phyloP scores from a whole-genome alignment of 2,797 vertebrate genomes.

The Diceros bicornis region DNA sequence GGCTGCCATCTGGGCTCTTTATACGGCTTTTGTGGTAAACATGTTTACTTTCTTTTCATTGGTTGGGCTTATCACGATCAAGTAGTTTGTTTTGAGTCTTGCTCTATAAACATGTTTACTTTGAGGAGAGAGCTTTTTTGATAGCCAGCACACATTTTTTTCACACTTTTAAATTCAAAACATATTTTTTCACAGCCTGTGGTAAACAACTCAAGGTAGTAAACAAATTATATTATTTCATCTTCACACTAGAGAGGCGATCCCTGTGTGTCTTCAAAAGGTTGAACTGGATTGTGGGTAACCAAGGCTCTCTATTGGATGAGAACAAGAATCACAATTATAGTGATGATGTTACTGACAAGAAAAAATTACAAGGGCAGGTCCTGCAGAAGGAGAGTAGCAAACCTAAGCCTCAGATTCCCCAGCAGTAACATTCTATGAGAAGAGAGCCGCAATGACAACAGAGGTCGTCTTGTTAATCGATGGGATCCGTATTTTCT shows the following conservation, averaged over 20 bases:
- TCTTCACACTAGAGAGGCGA: constrained; percentile 25
- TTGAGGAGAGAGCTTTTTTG: constrained; percentile 68
- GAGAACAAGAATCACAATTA: background rate
- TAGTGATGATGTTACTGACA: background rate
- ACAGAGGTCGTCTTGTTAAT: background rate
- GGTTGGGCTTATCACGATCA: constrained; percentile 74
- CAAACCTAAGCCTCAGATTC: background rate
- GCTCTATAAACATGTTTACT: constrained; percentile 82
- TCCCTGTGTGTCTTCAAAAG: background rate
- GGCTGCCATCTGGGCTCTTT: constrained; percentile 78
- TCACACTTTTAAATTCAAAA: constrained; percentile 78
- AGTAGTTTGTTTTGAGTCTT: constrained; percentile 81
- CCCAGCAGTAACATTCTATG: background rate
- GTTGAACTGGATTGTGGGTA: background rate
- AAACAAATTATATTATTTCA: constrained; percentile 76
- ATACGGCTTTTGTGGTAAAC: constrained; percentile 80
- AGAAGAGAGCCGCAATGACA: background rate
- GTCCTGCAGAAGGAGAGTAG: background rate
- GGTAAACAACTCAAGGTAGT: constrained; percentile 75
- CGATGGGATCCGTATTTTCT: background rate
- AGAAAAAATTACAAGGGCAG: background rate
- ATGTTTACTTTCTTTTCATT: constrained; percentile 81
- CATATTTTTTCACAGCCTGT: constrained; percentile 73
- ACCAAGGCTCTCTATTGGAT: background rate
- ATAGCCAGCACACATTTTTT: constrained; percentile 76